phyloP scores from a whole-genome alignment of 2,113 vertebrate genomes.

The Rhinoderma darwinii region DNA sequence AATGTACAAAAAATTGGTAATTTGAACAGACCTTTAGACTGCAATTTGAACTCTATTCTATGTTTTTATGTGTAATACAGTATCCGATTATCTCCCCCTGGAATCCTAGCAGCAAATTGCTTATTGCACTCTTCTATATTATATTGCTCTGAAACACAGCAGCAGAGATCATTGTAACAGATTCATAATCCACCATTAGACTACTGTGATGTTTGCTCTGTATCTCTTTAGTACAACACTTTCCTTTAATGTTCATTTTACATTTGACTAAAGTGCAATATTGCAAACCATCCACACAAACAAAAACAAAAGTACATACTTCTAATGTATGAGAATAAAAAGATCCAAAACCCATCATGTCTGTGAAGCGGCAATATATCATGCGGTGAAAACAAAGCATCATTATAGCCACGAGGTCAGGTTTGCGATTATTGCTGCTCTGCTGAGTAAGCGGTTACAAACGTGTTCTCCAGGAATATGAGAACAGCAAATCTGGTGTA shows the following conservation, averaged over 20 bases:
- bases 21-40: not conserved
- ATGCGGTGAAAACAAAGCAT: not conserved
- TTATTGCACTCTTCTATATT: slow-evolving; percentile 4
- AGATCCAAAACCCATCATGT: not conserved
- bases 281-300: not conserved
- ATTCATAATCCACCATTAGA: not conserved
- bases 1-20: not conserved
- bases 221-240: not conserved
- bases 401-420: not conserved
- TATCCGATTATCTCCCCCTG: not conserved
- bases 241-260: slow-evolving; percentile 8
- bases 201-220: not conserved
- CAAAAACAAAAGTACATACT: not conserved
- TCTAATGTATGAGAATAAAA: not conserved
- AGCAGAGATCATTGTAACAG: slow-evolving; percentile 20
- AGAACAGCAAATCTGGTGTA: not conserved
- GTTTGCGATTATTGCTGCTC: not conserved
- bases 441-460: slow-evolving; percentile 15
- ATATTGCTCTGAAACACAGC: not conserved
- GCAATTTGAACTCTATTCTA: not conserved
- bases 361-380: not conserved
- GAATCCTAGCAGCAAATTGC: not conserved
- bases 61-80: slow-evolving; percentile 6
- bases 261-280: not conserved
- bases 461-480: not conserved